A percentile compares a stretch with the other conserved stretches of the same genome.
Evolutionary conservation across 2,888 invertebrate genomes (phyloP).

Genomic region (Odontothrips loti): DNA sequence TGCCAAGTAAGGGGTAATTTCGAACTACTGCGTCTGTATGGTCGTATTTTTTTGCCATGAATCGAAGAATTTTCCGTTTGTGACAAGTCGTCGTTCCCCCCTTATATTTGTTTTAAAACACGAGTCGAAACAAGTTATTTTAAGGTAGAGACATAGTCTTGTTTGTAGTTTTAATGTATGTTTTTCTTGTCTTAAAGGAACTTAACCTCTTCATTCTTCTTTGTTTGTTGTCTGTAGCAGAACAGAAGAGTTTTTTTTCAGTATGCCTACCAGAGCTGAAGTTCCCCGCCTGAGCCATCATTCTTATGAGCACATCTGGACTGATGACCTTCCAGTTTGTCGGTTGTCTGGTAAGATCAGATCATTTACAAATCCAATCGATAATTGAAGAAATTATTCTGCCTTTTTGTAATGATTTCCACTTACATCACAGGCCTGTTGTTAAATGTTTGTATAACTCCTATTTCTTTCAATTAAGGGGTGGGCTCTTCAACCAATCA

Average conservation of each 20-base stretch:
- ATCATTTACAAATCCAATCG: not conserved
- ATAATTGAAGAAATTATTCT: no score
- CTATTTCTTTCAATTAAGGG: conserved; percentile 45
- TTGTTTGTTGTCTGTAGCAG: not conserved
- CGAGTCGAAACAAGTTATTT: no score
- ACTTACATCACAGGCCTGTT: not conserved
- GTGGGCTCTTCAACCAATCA: conserved; percentile 77
- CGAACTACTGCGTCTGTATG: no score
- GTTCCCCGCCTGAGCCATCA: not conserved
- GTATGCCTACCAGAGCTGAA: not conserved
- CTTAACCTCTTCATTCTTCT: not conserved
- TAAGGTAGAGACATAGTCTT: no score
- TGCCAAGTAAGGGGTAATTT: no score
- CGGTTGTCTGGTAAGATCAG: conserved; percentile 60
- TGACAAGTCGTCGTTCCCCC: no score
- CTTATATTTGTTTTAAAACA: no score
- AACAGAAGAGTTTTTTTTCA: not conserved
- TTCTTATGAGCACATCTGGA: conserved; percentile 54
- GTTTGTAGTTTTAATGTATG: not conserved
- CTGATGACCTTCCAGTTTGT: conserved; percentile 82
- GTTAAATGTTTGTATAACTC: conserved; percentile 27
- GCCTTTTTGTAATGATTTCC: not conserved
- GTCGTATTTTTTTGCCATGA: no score
- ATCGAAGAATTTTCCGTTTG: no score
- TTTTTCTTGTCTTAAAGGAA: not conserved